phyloP scores from a whole-genome alignment of 2,113 vertebrate species.

The Xiphophorus hellerii region DNA sequence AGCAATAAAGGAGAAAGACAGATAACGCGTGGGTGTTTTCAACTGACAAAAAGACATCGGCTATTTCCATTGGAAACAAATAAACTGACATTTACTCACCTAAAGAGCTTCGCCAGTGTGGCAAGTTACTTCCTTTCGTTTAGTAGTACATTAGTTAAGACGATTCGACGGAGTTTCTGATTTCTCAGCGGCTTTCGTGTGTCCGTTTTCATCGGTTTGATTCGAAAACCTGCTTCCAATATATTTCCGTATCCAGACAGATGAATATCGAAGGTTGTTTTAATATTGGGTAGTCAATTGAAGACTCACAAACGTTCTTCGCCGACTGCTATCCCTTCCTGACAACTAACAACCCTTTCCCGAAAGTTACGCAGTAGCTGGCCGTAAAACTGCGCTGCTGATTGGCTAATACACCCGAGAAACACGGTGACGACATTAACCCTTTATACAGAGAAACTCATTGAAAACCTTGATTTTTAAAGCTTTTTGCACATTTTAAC shows the following conservation, averaged over 20 bases:
- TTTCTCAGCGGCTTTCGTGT: background rate
- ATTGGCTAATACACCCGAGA: conserved; percentile 69
- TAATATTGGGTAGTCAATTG: background rate
- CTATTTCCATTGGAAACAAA: background rate
- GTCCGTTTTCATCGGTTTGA: background rate
- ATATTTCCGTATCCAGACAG: background rate
- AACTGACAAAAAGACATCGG: background rate
- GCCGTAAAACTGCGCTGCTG: background rate
- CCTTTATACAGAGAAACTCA: background rate
- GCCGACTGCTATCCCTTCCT: conserved; percentile 70
- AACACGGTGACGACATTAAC: conserved; percentile 23
- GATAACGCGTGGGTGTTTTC: background rate
- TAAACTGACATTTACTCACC: conserved; percentile 64
- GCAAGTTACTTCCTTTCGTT: conserved; percentile 79
- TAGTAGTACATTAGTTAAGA: conserved; percentile 64
- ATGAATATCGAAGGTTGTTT: background rate
- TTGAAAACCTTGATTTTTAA: background rate
- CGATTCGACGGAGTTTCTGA: conserved; percentile 21
- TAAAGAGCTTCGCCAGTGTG: conserved; percentile 70
- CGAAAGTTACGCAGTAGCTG: conserved; percentile 69
- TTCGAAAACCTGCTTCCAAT: background rate
- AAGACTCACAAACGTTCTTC: background rate
- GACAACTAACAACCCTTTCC: conserved; percentile 76
- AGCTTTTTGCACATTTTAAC: background rate
- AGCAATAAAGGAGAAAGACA: conserved; percentile 7